Evolutionary conservation across 2,797 vertebrate species (phyloP).

Genomic region (Ciconia nigra): DNA sequence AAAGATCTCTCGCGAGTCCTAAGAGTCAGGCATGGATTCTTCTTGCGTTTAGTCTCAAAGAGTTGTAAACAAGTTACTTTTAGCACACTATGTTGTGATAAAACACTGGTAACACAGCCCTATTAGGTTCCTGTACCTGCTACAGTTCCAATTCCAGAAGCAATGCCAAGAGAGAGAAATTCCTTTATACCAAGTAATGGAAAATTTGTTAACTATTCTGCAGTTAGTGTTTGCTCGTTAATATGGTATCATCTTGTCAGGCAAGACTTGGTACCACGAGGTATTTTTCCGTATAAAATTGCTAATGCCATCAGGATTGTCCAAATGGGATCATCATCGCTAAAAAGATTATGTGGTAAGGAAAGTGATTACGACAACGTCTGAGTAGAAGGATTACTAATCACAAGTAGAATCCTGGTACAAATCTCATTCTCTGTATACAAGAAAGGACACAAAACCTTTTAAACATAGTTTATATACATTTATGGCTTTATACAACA

Average conservation of each 20-base stretch:
- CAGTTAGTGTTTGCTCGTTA: constrained; percentile 59
- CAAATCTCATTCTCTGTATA: constrained; percentile 56
- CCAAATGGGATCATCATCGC: constrained; percentile 49
- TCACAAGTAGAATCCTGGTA: constrained; percentile 62
- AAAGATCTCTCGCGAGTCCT: neutral
- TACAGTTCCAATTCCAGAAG: constrained; percentile 37
- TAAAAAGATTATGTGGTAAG: constrained; percentile 27
- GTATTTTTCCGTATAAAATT: constrained; percentile 60
- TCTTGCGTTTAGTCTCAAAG: constrained; percentile 56
- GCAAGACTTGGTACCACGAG: constrained; percentile 48
- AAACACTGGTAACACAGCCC: constrained; percentile 38
- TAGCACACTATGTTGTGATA: constrained; percentile 46
- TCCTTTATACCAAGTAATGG: constrained; percentile 37
- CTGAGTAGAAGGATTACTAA: constrained; percentile 41
- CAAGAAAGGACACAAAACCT: constrained; percentile 74
- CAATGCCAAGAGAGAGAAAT: constrained; percentile 29
- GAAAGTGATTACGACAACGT: constrained; percentile 25
- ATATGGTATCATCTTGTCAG: constrained; percentile 10
- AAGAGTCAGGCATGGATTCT: constrained; percentile 49
- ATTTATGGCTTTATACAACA: constrained; percentile 90
- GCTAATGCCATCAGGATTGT: constrained; percentile 63
- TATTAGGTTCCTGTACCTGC: constrained; percentile 37
- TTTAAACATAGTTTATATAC: constrained; percentile 86
- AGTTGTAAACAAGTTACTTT: constrained; percentile 64
- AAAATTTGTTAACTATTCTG: constrained; percentile 39